phyloP scores from a whole-genome alignment of 2,888 invertebrate genomes.

The Hylaea fasciaria region DNA sequence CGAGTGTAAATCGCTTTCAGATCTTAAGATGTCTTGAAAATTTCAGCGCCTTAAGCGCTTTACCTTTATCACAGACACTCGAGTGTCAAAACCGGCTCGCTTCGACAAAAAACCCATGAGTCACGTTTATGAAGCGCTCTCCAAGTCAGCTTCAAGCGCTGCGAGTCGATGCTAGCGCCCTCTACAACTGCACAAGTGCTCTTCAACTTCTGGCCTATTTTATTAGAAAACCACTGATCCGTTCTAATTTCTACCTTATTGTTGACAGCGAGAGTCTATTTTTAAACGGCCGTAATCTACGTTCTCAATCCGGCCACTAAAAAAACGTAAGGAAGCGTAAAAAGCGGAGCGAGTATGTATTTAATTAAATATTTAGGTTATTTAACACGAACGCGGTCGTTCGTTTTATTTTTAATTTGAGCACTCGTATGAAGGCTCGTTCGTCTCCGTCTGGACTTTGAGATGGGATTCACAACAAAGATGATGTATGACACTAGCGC shows the following conservation, averaged over 20 bases:
- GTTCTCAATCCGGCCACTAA: conserved; percentile 45
- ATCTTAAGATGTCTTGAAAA: conserved; percentile 19
- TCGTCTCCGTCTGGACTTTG: conserved; percentile 8
- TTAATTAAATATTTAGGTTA: conserved; percentile 41
- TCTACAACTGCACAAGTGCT: conserved; percentile 48
- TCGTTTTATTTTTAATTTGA: conserved; percentile 22
- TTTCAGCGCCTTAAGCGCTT: conserved; percentile 27
- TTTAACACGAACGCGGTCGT: conserved; percentile 15
- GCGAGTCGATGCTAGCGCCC: conserved; percentile 41
- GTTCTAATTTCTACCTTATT: conserved; percentile 47
- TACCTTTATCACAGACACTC: conserved; percentile 36
- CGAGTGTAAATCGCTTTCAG: conserved; percentile 21
- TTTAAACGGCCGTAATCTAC: conserved; percentile 19
- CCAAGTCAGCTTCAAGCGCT: conserved; percentile 41
- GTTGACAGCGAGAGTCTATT: conserved; percentile 32
- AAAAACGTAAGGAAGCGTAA: conserved; percentile 35
- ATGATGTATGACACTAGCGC: conserved; percentile 8
- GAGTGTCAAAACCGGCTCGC: conserved; percentile 44
- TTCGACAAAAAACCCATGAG: conserved; percentile 58
- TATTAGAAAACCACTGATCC: conserved; percentile 45
- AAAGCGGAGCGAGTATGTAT: conserved; percentile 32
- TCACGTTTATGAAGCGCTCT: conserved; percentile 60
- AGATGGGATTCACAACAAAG: neutral
- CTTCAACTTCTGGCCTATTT: conserved; percentile 63
- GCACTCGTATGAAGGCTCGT: conserved; percentile 6